phyloP scores from a whole-genome alignment of 2,797 vertebrate species.

The Gadopsis marmoratus region DNA sequence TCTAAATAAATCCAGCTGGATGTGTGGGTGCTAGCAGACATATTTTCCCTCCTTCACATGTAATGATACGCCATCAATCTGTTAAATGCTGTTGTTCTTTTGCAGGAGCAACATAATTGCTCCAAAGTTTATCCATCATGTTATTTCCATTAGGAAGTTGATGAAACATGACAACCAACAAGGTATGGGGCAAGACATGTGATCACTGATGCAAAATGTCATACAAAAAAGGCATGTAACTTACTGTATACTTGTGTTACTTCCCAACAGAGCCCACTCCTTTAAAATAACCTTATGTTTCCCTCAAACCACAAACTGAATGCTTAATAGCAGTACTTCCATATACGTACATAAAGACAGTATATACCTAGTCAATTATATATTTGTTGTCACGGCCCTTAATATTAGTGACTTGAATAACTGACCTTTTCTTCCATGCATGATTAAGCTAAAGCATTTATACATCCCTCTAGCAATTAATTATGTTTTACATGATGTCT shows the following conservation, averaged over 20 bases:
- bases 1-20: slow-evolving; percentile 59
- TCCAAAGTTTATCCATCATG: slow-evolving; percentile 38
- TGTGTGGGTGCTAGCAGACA: slow-evolving; percentile 40
- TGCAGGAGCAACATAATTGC: slow-evolving; percentile 15
- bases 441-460: slow-evolving; percentile 22
- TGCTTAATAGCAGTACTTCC: not conserved
- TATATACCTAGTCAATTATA: not conserved
- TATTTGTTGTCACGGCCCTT: slow-evolving; percentile 2
- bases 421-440: slow-evolving; percentile 20
- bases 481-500: slow-evolving; percentile 24
- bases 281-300: slow-evolving; percentile 8
- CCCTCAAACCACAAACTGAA: slow-evolving; percentile 1
- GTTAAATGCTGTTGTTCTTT: slow-evolving; percentile 44
- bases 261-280: not conserved
- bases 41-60: not conserved
- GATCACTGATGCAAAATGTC: slow-evolving; percentile 13
- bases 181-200: slow-evolving; percentile 7
- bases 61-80: slow-evolving; percentile 34
- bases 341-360: not conserved
- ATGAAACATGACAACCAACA: slow-evolving; percentile 55
- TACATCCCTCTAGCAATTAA: slow-evolving; percentile 23
- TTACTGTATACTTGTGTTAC: not conserved
- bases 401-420: slow-evolving; percentile 16
- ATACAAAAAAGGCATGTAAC: slow-evolving; percentile 5
- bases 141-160: slow-evolving; percentile 51